Evolutionary conservation across 2,113 vertebrate genomes (phyloP), one percentile per base, ranked within the genome.

Genomic region (Xyrauchen texanus): DNA sequence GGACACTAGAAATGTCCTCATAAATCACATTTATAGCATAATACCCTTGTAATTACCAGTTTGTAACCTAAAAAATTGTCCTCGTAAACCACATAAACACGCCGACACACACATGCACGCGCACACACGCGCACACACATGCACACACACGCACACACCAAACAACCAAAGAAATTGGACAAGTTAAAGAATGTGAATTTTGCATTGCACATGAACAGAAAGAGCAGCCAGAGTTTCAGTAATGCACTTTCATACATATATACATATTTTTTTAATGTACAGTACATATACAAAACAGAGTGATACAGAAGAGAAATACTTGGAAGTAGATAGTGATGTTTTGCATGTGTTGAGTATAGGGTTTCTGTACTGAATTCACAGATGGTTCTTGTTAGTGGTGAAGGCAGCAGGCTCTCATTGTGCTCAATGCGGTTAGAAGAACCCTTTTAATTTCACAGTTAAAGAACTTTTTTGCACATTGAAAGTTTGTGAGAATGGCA

Each of bases 401-500:
- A 55, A 65, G 57, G 66, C 13, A 55, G 72, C 63, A 68, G 74
- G 84, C 76, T 82, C 82, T 51, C 86, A 81, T 86, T 85, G 87
- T 77, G 82, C 79, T 86, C 85, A 80, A 60, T 85, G 83, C 77
- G 87, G 87, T 88, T 81, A 85, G 51, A 86, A 87, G 85, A 74
- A 76, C 83, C 86, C 85, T 89, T 85, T 85, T 84, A 79, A 88
- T 90, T 93, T 91, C 90, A 92, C 91, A 91, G 91, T 90, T 87
- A 84, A 61, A 88, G 49, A 84, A 85, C 78, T 83, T 83, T 88
- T 85, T 83, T 70, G 81, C 75, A 71, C 57, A 78, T 77, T 55
- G 16, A 75, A 86, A 83, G 70, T 83, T 85, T 68, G 8, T 13
- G 21, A 52, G 51, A 44, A 64, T 45, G 55, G 60, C 46, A 51